Conservation (phyloP, 2,797 vertebrate genomes). For the Pipistrellus pipistrellus region DNA sequence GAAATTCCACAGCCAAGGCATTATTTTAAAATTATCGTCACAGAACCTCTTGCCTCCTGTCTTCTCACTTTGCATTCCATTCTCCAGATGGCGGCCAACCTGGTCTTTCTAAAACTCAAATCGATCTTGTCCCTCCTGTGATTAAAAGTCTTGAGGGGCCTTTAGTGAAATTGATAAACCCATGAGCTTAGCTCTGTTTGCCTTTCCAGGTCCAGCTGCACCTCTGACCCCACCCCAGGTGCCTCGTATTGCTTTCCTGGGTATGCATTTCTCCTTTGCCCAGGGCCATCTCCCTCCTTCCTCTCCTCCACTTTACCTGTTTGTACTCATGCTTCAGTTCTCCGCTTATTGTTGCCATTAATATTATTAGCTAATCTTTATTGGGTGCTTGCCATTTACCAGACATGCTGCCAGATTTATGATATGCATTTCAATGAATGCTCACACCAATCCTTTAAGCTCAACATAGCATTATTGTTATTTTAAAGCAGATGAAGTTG, state of each 20-base stretch:
- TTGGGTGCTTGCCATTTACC: conserved; percentile 14
- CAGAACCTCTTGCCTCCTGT: neutral
- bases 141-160: neutral
- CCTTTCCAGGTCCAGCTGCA: conserved; percentile 10
- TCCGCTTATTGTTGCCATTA: neutral
- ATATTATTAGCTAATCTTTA: conserved; percentile 24
- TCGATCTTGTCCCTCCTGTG: conserved; percentile 1
- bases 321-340: neutral
- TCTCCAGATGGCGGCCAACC: neutral
- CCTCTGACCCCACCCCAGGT: neutral
- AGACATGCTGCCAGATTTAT: conserved; percentile 21
- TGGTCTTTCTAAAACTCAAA: conserved; percentile 33
- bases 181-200: neutral
- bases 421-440: conserved; percentile 32
- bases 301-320: neutral
- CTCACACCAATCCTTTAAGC: neutral
- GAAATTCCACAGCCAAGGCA: conserved; percentile 18
- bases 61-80: neutral
- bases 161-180: neutral
- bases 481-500: conserved; percentile 49
- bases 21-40: conserved; percentile 21
- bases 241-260: conserved; percentile 13
- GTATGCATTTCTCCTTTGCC: neutral
- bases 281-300: neutral
- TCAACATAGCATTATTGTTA: neutral